phyloP scores from a whole-genome alignment of 2,888 invertebrate species.

The Nemoura dubitans region DNA sequence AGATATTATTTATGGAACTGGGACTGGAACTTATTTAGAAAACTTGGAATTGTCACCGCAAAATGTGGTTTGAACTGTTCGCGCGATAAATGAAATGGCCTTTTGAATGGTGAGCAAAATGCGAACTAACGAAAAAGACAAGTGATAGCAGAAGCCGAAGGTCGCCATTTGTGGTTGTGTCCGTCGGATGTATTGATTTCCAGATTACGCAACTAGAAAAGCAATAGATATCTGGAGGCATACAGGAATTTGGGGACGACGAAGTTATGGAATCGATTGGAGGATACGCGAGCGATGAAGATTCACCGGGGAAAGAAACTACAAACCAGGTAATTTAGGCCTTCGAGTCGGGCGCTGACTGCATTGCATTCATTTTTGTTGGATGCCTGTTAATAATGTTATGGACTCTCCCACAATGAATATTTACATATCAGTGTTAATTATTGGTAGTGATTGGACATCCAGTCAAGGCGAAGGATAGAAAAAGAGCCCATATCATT shows the following conservation, averaged over 20 bases:
- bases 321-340: background rate
- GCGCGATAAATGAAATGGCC: no score
- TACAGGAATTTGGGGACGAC: background rate
- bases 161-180: background rate
- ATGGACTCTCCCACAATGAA: background rate
- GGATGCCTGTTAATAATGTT: background rate
- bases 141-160: background rate
- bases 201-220: background rate
- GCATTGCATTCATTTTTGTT: background rate
- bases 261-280: background rate
- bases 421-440: background rate
- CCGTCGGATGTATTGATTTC: background rate
- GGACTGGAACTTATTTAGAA: no score
- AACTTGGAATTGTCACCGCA: no score
- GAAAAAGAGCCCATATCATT: no score
- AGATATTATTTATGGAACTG: no score
- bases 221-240: background rate
- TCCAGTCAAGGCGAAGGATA: no score
- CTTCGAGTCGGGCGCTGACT: no score
- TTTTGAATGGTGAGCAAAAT: background rate
- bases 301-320: background rate
- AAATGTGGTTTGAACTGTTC: no score
- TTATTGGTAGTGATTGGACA: no score
- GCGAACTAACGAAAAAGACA: background rate
- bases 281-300: background rate